Evolutionary conservation across 2,113 vertebrate species (phyloP), one percentile per base, ranked within the genome.

Genomic region (Oceanodroma tethys): DNA sequence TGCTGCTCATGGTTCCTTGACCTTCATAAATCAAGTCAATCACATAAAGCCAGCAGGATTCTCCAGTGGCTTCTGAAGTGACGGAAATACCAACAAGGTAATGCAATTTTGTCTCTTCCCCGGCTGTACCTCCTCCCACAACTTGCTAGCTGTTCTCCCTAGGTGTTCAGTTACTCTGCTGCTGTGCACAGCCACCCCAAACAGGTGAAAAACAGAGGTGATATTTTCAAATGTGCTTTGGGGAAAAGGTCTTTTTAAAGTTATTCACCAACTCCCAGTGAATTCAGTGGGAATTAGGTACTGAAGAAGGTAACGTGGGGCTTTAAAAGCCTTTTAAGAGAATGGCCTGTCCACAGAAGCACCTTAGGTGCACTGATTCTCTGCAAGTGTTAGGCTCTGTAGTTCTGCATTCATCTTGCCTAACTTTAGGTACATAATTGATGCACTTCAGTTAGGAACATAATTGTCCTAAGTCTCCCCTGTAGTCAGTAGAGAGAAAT

Each of bases 301-400:
- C n/a, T 47, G 71, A 17, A 52, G 76, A 40, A 43, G 0, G 0
- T 29, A 43, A 50, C n/a, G 20, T 4, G 36, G 20, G 14, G 3
- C 15, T 58, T 48, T 68, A 85, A 80, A 63, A 68, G 21, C 70
- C 23, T 47, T 72, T 56, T 16, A 30, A n/a, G 93, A 65, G 43
- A 25, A 32, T 34, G 19, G 14, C 19, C 42, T 81, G n/a, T 70
- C 26, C 34, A 48, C 71, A 59, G 66, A 74, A 67, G 43, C 52
- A 21, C 40, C 26, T 72, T 5, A 32, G 56, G 56, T 55, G 43
- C 36, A 7, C 38, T 36, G 56, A 45, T 60, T 75, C 22, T 40
- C 78, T 72, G 67, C 74, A 78, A 79, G 53, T 4, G 4, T 42
- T 38, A 55, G 21, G 19, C 38, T 65, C 68, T 20, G 13, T 29